Percentiles rank a stretch among this genome's conserved stretches.
Evolutionary conservation across 2,113 vertebrate genomes (phyloP).

Genomic region (Hiodon alosoides): DNA sequence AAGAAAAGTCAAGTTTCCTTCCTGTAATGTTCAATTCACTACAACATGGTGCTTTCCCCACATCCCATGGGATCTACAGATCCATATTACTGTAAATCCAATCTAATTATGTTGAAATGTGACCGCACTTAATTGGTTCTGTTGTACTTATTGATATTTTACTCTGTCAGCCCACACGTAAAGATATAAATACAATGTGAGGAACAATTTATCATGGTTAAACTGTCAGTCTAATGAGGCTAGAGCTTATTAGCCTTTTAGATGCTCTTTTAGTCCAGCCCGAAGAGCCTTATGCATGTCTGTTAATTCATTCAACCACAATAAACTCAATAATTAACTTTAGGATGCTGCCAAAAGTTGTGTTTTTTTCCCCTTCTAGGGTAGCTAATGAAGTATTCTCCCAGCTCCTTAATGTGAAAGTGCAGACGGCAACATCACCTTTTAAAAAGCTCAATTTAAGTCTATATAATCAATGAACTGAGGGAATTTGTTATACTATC

Average conservation of each 20-base stretch:
- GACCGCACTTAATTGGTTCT: slow-evolving; percentile 22
- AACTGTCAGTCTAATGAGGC: slow-evolving; percentile 7
- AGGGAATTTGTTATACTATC: too few relatives aligned
- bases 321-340: slow-evolving; percentile 10
- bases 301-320: neutral
- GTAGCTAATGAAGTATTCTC: neutral
- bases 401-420: neutral
- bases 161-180: slow-evolving; percentile 8
- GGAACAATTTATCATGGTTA: slow-evolving; percentile 25
- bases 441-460: neutral
- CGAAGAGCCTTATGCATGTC: neutral
- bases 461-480: too few relatives aligned
- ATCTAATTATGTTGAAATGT: slow-evolving; percentile 19
- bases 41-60: slow-evolving; percentile 3
- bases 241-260: slow-evolving; percentile 2
- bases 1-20: too few relatives aligned
- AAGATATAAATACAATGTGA: slow-evolving; percentile 5
- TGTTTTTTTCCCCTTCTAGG: neutral
- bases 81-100: slow-evolving; percentile 21
- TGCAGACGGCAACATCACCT: neutral
- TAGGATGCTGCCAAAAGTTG: neutral
- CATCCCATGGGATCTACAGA: slow-evolving; percentile 14
- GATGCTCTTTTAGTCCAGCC: neutral
- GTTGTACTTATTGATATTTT: slow-evolving; percentile 16
- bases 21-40: slow-evolving; percentile 26